Base-by-base conservation (phyloP, 2,797 vertebrate genomes). In the Scolopax rusticola region DNA sequence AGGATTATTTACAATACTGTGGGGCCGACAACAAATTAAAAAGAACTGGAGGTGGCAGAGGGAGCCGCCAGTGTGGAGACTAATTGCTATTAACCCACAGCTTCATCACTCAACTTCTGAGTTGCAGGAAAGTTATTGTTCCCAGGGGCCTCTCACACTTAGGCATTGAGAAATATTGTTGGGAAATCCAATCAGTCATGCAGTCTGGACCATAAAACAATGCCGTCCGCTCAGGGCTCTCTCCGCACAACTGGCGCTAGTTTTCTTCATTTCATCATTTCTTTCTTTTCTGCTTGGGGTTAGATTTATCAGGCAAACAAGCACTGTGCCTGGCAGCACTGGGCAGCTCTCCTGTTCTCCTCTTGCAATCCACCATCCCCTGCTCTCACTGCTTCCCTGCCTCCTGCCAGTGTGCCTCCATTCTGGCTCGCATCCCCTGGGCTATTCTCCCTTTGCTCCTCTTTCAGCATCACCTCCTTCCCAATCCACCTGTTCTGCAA, bases 21-120 rank as follows among this genome's bases (percentile, higher is more conserved):
- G 79, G 82, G 81, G 84, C 81, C 43, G 0, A 74, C 76, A 65
- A n/a, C 61, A 53, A 78, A 94, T 91, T 91, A 81, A 73, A n/a
- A n/a, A 86, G 94, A 82, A 65, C 82, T 67, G 59, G 91, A 87
- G 67, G 90, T 87, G 94, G 83, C 84, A 27, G 85, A 76, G 63
- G 90, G 95, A 96, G 94, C 71, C 41, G 87, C 93, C 93, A 84
- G 88, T 12, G 41, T 60, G 94, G 84, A 97, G 95, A 94, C 88
- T 91, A 91, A 96, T 94, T 93, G 90, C 73, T 82, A 87, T 96
- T 94, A 94, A 92, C 93, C 47, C 95, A 54, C 6, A 7, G 70
- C 73, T 95, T 54, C 43, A 40, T 95, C 95, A 75, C 94, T 94
- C 95, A 84, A 68, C 84, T 75, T 50, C 9, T 2, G 65, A 83